Evolutionary conservation across 2,113 vertebrate genomes (phyloP).

Genomic region (Pelmatolapia mariae): DNA sequence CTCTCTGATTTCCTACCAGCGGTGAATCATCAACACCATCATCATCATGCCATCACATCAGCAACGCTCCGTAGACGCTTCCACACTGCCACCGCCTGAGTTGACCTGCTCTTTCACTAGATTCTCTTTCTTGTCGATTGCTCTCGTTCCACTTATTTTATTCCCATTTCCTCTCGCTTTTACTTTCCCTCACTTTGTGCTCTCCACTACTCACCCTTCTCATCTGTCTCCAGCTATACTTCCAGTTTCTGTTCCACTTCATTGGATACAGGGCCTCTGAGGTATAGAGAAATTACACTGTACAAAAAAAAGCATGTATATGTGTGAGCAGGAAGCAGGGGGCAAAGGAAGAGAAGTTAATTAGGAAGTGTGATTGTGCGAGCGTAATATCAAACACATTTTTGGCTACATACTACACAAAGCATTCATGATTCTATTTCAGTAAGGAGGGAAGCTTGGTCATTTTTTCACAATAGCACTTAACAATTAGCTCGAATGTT

Average conservation of each 20-base stretch:
- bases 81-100: not conserved
- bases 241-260: slow-evolving; percentile 31
- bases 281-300: slow-evolving; percentile 40
- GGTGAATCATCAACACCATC: slow-evolving; percentile 61
- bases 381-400: slow-evolving; percentile 17
- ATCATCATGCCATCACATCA: slow-evolving; percentile 57
- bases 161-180: slow-evolving; percentile 27
- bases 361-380: slow-evolving; percentile 26
- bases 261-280: slow-evolving; percentile 26
- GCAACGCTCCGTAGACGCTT: slow-evolving; percentile 31
- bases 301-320: not conserved
- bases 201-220: not conserved
- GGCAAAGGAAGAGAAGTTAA: not conserved
- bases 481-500: not conserved
- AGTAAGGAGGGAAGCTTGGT: not conserved
- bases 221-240: slow-evolving; percentile 21
- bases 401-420: not conserved
- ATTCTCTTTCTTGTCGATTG: slow-evolving; percentile 31
- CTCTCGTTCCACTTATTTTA: slow-evolving; percentile 40
- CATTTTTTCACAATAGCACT: not conserved
- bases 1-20: slow-evolving; percentile 59
- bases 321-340: not conserved
- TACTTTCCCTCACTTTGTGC: not conserved
- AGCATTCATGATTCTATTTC: not conserved
- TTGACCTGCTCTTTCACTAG: slow-evolving; percentile 28